Conservation (phyloP, 2,797 vertebrate species). For the Chromis chromis region DNA sequence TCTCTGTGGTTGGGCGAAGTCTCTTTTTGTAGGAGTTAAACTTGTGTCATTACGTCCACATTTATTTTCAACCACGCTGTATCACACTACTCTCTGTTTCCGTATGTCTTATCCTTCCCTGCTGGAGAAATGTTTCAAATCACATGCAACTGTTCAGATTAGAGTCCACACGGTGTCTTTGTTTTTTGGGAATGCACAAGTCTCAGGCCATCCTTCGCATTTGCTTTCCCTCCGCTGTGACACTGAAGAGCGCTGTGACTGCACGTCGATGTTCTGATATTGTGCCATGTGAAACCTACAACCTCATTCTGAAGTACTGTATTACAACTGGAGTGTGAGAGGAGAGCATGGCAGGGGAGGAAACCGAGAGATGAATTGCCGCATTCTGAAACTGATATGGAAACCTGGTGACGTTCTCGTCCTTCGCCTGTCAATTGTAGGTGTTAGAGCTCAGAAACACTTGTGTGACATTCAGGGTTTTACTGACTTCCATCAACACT, state of each 20-base stretch:
- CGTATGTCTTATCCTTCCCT: neutral
- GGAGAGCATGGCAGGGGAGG: constrained; percentile 60
- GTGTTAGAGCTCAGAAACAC: constrained; percentile 40
- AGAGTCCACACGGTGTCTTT: too few relatives aligned
- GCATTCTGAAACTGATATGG: constrained; percentile 72
- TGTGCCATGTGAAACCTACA: constrained; percentile 78
- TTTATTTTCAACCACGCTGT: constrained; percentile 6
- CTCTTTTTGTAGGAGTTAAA: neutral
- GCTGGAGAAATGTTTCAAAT: neutral
- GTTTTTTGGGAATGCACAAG: too few relatives aligned
- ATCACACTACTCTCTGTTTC: constrained; percentile 46
- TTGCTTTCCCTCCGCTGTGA: constrained; percentile 42
- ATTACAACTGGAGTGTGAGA: constrained; percentile 61
- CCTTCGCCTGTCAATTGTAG: constrained; percentile 32
- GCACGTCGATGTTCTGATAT: constrained; percentile 63
- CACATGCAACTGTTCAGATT: neutral
- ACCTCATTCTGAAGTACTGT: constrained; percentile 79
- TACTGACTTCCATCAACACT: constrained; percentile 35
- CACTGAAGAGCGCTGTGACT: constrained; percentile 43
- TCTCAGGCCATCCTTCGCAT: neutral
- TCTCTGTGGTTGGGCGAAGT: too few relatives aligned
- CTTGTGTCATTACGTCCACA: neutral
- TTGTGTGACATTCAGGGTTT: constrained; percentile 60
- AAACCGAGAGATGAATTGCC: constrained; percentile 68
- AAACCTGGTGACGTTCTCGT: constrained; percentile 59